These are phyloP conservation scores for Drosophila baimaii DNA, from an alignment of 1,140 invertebrate genomes.

Conservation along the genomic window DNA sequence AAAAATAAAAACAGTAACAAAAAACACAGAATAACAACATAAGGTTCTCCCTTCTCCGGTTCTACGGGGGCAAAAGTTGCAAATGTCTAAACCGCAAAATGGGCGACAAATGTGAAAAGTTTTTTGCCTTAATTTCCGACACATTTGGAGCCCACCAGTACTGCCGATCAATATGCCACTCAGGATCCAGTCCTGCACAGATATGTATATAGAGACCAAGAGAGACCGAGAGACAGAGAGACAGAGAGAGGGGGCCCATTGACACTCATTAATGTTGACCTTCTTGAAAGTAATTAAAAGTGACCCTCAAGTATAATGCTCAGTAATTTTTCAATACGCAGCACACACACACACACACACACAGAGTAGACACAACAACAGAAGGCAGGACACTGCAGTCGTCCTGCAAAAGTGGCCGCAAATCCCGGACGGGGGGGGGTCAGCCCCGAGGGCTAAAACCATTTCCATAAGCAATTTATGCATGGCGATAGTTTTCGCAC, in stretches of 20 bases:
- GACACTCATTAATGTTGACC: constrained; percentile 81
- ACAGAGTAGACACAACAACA: not conserved
- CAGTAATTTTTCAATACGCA: constrained; percentile 73
- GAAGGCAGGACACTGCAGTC: constrained; percentile 11
- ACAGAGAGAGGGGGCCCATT: constrained; percentile 14
- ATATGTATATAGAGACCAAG: not conserved
- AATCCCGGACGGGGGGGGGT: not conserved
- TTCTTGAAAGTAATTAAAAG: constrained; percentile 84
- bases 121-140: constrained; percentile 75
- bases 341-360: not conserved
- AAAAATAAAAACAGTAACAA: not conserved
- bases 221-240: not conserved
- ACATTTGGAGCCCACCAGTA: constrained; percentile 41
- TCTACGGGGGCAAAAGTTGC: constrained; percentile 46
- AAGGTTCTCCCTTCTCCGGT: not conserved
- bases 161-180: constrained; percentile 61
- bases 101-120: constrained; percentile 81
- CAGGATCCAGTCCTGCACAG: not conserved
- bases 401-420: constrained; percentile 18
- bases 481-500: constrained; percentile 52
- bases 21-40: not conserved
- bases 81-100: constrained; percentile 67
- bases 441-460: constrained; percentile 19
- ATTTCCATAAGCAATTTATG: constrained; percentile 64
- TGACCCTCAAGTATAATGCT: constrained; percentile 76